Conservation (phyloP, 53 echinoderm and acorn worm genomes). For the Crossaster papposus region DNA sequence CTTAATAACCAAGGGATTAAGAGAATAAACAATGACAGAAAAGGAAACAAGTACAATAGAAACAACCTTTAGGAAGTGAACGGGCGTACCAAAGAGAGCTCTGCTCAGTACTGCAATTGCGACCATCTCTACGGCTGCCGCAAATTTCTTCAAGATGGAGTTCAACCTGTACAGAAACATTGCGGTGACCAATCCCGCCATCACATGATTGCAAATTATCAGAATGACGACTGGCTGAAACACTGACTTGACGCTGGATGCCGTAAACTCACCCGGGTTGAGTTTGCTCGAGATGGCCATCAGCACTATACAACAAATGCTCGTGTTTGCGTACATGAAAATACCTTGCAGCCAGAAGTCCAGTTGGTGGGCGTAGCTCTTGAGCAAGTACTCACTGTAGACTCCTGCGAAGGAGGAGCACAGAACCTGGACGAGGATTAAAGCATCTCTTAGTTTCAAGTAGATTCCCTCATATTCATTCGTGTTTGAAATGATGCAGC, state of each 20-base stretch:
- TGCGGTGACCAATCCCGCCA: conserved; percentile 85
- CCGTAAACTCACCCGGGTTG: neutral
- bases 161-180: conserved; percentile 83
- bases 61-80: conserved; percentile 60
- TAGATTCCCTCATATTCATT: conserved; percentile 36
- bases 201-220: conserved; percentile 72
- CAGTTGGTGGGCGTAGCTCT: conserved; percentile 57
- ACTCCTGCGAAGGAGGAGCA: conserved; percentile 89
- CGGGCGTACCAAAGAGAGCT: conserved; percentile 66
- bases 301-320: conserved; percentile 64
- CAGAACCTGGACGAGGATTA: conserved; percentile 75
- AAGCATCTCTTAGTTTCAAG: conserved; percentile 38
- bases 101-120: conserved; percentile 63
- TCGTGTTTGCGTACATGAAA: conserved; percentile 84
- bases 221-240: conserved; percentile 61
- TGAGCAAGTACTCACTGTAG: conserved; percentile 91
- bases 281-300: conserved; percentile 20
- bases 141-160: conserved; percentile 95
- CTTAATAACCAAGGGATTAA: conserved; percentile 56
- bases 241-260: conserved; percentile 38
- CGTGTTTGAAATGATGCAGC: conserved; percentile 82
- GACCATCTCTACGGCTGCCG: conserved; percentile 77
- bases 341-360: conserved; percentile 95
- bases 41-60: conserved; percentile 68
- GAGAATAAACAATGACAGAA: conserved; percentile 73